phyloP scores from a whole-genome alignment of 2,113 vertebrate genomes.

The Pseudopipra pipra region DNA sequence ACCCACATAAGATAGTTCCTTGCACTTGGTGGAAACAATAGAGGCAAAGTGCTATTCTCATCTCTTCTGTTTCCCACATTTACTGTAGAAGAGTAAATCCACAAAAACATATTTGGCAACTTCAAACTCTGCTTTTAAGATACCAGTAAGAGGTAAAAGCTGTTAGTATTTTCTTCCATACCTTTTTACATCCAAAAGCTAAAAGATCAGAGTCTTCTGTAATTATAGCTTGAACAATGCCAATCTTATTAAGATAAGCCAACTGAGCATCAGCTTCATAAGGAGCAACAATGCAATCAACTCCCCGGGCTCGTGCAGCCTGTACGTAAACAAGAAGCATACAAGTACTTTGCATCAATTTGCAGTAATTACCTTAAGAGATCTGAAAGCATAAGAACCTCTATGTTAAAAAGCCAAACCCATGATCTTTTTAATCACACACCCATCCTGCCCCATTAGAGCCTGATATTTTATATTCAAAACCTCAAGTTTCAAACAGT shows the following conservation, averaged over 20 bases:
- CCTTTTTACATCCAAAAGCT: conserved; percentile 97
- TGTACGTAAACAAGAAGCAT: conserved; percentile 34
- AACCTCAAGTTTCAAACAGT: background rate
- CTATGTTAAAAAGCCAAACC: background rate
- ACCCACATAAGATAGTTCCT: background rate
- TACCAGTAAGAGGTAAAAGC: background rate
- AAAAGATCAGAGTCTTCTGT: conserved; percentile 97
- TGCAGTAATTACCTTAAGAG: background rate
- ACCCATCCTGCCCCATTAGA: fast-evolving
- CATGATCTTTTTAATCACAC: background rate
- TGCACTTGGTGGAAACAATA: background rate
- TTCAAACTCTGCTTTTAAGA: background rate
- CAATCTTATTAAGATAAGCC: conserved; percentile 90
- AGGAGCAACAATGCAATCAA: conserved; percentile 94
- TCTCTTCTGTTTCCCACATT: background rate
- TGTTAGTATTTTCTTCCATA: conserved; percentile 44
- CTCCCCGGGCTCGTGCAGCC: conserved; percentile 83
- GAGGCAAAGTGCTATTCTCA: background rate
- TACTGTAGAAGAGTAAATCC: background rate
- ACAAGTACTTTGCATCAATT: background rate
- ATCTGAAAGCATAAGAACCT: background rate
- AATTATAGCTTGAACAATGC: conserved; percentile 89
- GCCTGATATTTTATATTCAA: background rate
- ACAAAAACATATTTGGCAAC: background rate
- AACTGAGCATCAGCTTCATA: conserved; percentile 98